Conservation (phyloP, 2,113 vertebrate species). For the Semnornis frantzii region DNA sequence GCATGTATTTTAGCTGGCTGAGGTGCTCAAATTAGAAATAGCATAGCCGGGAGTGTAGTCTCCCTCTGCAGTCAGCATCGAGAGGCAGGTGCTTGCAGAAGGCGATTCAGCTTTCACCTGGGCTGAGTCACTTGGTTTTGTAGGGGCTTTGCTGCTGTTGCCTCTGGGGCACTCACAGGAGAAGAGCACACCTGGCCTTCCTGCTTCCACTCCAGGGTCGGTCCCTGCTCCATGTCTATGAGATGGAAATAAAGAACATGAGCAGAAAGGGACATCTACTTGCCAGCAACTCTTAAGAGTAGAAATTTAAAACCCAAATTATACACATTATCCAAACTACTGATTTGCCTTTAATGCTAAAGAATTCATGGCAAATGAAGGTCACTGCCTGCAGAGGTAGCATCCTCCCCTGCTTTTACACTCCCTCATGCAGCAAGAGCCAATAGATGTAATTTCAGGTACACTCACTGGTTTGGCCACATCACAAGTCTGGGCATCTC, state of each 20-base stretch:
- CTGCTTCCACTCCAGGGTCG: not conserved
- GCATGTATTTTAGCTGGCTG: not conserved
- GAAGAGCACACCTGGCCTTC: not conserved
- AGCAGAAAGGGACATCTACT: not conserved
- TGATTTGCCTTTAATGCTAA: not conserved
- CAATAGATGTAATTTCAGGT: not conserved
- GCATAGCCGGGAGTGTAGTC: not conserved
- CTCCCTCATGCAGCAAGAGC: not conserved
- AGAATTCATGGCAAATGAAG: not conserved
- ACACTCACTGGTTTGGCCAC: not conserved
- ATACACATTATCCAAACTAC: not conserved
- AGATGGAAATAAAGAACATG: not conserved
- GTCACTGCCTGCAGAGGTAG: not conserved
- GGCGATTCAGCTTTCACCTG: not conserved
- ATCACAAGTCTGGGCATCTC: not conserved
- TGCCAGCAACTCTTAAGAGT: not conserved
- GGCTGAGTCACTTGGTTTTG: not conserved
- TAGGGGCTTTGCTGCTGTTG: not conserved
- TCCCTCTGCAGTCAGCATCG: not conserved
- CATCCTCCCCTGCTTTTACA: not conserved
- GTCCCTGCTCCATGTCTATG: not conserved
- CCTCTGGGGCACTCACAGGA: not conserved
- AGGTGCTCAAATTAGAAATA: not conserved
- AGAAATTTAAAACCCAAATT: not conserved
- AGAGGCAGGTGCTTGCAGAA: not conserved